phyloP scores from a whole-genome alignment of 2,797 vertebrate genomes.

The Phrynocephalus forsythii region DNA sequence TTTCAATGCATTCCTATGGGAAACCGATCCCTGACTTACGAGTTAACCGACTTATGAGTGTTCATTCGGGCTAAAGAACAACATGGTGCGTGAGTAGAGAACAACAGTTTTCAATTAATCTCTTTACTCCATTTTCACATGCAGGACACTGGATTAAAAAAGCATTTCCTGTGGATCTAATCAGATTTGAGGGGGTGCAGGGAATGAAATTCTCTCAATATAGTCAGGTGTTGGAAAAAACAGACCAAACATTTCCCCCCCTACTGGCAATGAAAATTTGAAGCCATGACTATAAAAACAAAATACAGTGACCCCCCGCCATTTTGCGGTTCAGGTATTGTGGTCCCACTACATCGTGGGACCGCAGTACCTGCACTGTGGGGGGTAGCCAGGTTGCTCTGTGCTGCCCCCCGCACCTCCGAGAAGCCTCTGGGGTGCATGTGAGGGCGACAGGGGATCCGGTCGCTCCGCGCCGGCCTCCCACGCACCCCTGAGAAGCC shows the following conservation, averaged over 20 bases:
- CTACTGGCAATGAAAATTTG: not conserved
- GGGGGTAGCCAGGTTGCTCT: too few species aligned
- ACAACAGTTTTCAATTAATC: not conserved
- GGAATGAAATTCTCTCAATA: constrained; percentile 45
- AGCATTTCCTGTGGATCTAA: constrained; percentile 36
- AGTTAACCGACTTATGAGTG: too few species aligned
- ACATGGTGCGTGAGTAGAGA: constrained; percentile 8
- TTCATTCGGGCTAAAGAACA: not conserved
- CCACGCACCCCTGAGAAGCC: too few species aligned
- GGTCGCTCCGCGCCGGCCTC: too few species aligned
- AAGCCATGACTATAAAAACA: constrained; percentile 31
- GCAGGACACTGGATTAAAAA: constrained; percentile 3
- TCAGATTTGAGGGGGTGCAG: constrained; percentile 21
- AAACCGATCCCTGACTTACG: too few species aligned
- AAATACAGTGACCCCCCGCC: not conserved
- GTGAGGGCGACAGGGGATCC: too few species aligned
- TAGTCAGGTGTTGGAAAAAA: constrained; percentile 26
- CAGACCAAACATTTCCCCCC: constrained; percentile 25
- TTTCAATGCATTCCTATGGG: too few species aligned
- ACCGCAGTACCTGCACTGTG: too few species aligned
- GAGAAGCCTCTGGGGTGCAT: too few species aligned
- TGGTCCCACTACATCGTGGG: too few species aligned
- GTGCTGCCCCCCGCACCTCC: too few species aligned
- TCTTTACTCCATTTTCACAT: constrained; percentile 31
- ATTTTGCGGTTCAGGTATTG: too few species aligned